Evolutionary conservation across 2,888 invertebrate species (phyloP).

Genomic region (Melinopterus prodromus): DNA sequence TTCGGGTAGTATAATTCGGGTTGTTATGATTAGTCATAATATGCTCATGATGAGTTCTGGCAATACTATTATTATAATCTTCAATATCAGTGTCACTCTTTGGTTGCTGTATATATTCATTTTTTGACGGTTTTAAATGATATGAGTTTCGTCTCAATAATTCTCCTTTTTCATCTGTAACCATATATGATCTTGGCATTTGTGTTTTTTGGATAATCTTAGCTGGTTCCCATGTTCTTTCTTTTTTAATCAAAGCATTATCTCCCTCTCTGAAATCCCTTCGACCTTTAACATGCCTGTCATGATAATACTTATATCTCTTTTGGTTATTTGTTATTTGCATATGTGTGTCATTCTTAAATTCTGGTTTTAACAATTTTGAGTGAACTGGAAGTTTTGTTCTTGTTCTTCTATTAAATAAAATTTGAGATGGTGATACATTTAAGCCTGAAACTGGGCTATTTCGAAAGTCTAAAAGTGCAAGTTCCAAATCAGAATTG

Average conservation of each 20-base stretch:
- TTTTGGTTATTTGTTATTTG: too few species aligned
- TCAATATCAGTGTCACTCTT: conserved; percentile 5
- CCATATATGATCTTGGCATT: conserved; percentile 16
- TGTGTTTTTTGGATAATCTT: conserved; percentile 6
- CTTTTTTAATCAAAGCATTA: conserved; percentile 11
- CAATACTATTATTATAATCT: background rate
- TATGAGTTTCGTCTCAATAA: conserved; percentile 17
- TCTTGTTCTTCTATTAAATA: conserved; percentile 19
- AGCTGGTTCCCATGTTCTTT: conserved; percentile 18
- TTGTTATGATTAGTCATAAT: too few species aligned
- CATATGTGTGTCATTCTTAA: too few species aligned
- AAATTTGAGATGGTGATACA: conserved; percentile 17
- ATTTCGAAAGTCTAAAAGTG: conserved; percentile 15
- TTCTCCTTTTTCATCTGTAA: too few species aligned
- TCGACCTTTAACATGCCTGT: too few species aligned
- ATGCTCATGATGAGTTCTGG: too few species aligned
- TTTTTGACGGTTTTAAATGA: conserved; percentile 7
- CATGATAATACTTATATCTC: too few species aligned
- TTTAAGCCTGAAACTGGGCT: conserved; percentile 9
- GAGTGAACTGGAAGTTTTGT: conserved; percentile 12
- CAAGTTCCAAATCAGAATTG: conserved; percentile 11
- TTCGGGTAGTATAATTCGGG: too few species aligned
- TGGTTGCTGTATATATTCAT: too few species aligned
- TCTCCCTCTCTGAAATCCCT: background rate
- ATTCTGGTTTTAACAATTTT: too few species aligned